Evolutionary conservation across 92 coral and sea anemone genomes (phyloP).

Genomic region (Actinernus sp.): DNA sequence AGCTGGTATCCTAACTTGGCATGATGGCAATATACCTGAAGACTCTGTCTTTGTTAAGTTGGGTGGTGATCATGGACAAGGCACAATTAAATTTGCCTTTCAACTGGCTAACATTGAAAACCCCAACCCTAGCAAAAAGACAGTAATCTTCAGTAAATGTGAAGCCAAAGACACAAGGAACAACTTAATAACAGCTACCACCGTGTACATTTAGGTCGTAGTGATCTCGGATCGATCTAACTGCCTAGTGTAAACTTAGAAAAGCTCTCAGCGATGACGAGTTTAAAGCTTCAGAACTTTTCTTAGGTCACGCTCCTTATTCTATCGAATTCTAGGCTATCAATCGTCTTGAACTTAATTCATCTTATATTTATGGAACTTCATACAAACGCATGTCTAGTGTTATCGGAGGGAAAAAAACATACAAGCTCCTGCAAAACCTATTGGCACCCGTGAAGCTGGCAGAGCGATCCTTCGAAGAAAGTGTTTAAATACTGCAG

Average conservation of each 20-base stretch:
- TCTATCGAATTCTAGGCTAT: neutral
- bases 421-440: too few species aligned
- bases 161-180: slow-evolving; percentile 25
- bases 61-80: slow-evolving; percentile 34
- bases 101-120: slow-evolving; percentile 8
- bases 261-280: neutral
- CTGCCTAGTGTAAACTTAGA: too few species aligned
- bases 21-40: slow-evolving; percentile 15
- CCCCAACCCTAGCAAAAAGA: slow-evolving; percentile 25
- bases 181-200: neutral
- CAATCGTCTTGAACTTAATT: slow-evolving; percentile 8
- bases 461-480: too few species aligned
- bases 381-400: slow-evolving; percentile 11
- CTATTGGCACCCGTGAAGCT: too few species aligned
- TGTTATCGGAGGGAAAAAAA: too few species aligned
- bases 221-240: too few species aligned
- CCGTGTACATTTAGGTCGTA: too few species aligned
- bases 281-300: neutral
- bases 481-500: too few species aligned
- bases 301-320: neutral
- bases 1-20: slow-evolving; percentile 10
- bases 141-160: slow-evolving; percentile 19
- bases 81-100: slow-evolving; percentile 16
- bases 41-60: slow-evolving; percentile 2
- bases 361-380: slow-evolving; percentile 4